These are phyloP conservation scores for Andricus curvator DNA, from an alignment of 2,888 invertebrate species.

Conservation along the genomic window DNA sequence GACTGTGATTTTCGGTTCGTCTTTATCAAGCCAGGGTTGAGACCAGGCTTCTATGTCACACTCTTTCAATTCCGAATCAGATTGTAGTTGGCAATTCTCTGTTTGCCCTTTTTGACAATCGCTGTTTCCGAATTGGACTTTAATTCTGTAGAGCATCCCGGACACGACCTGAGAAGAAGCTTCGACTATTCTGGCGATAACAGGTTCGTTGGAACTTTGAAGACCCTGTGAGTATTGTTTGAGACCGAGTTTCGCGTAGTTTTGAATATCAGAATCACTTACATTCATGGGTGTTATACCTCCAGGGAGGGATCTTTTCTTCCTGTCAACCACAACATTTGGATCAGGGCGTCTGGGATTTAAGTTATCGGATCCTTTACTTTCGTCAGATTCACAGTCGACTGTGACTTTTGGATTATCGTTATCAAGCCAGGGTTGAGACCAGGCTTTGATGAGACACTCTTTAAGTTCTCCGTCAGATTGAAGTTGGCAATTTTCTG, in stretches of 20 bases:
- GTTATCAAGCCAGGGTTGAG: slow-evolving; percentile 81
- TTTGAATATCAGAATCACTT: slow-evolving; percentile 59
- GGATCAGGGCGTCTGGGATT: too few species aligned
- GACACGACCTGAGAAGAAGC: slow-evolving; percentile 80
- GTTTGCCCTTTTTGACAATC: slow-evolving; percentile 78
- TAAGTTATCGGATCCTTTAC: slow-evolving; percentile 8
- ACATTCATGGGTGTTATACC: slow-evolving; percentile 42
- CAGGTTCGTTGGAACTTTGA: slow-evolving; percentile 60
- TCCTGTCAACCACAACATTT: not conserved
- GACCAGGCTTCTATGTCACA: slow-evolving; percentile 82
- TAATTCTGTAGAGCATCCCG: slow-evolving; percentile 81
- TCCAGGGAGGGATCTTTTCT: slow-evolving; percentile 56
- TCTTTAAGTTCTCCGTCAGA: slow-evolving; percentile 63
- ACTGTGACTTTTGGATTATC: slow-evolving; percentile 66
- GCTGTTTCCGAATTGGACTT: slow-evolving; percentile 81
- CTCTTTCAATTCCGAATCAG: slow-evolving; percentile 63
- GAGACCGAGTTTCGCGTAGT: slow-evolving; percentile 59
- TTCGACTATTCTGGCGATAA: slow-evolving; percentile 76
- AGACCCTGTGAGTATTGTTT: slow-evolving; percentile 61
- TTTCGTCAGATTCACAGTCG: slow-evolving; percentile 7
- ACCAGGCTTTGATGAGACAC: slow-evolving; percentile 81
- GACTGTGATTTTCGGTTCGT: slow-evolving; percentile 66
- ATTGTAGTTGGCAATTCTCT: slow-evolving; percentile 66
- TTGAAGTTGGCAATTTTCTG: slow-evolving; percentile 67
- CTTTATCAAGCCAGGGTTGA: slow-evolving; percentile 80